Evolutionary conservation across 2,113 vertebrate species (phyloP), one percentile per base, ranked within the genome.

Genomic region (Chaenocephalus aceratus): DNA sequence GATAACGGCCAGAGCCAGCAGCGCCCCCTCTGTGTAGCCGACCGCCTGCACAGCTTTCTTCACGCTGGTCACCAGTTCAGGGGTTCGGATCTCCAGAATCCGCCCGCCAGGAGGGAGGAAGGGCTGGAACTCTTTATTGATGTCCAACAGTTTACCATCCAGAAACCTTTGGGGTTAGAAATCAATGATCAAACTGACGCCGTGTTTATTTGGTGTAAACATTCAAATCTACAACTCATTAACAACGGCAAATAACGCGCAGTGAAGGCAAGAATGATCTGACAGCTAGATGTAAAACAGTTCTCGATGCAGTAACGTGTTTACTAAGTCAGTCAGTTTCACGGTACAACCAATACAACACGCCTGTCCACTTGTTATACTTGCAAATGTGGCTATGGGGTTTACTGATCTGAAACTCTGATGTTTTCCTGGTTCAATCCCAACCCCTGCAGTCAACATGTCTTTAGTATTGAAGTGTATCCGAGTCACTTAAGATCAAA

Each of bases 41-140:
- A 99, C 91, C 0, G 95, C 96, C 86, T 99, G 97, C 0, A 95
- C 96, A 57, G 97, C 95, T 85, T 98, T 99, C 94, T 98, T 98
- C 36, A 98, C 97, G 1, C 96, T 96, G 0, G 96, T 97, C 81
- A 98, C 97, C 13, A 97, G 95, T 2, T 97, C 97, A 0, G 98
- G 97, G 0, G 97, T 97, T 54, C 97, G 96, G 90, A 99, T 99
- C 93, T 99, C 97, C 94, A 99, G 93, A 88, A 99, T 97, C 8
- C 97, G 96, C 4, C 97, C 97, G 1, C 98, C 98, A 74, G 97
- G 96, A 21, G 98, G 98, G 57, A 98, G 95, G 87, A 97, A 94
- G 0, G 96, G 96, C 91, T 98, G 97, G 75, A 98, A 99, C 65
- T 98, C 97, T 90, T 98, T 99, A 81, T 98, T 99, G 92, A 99